Evolutionary conservation across 2,888 invertebrate species (phyloP), one percentile per base, ranked within the genome.

Genomic region (Hermaeophaga mercurialis): DNA sequence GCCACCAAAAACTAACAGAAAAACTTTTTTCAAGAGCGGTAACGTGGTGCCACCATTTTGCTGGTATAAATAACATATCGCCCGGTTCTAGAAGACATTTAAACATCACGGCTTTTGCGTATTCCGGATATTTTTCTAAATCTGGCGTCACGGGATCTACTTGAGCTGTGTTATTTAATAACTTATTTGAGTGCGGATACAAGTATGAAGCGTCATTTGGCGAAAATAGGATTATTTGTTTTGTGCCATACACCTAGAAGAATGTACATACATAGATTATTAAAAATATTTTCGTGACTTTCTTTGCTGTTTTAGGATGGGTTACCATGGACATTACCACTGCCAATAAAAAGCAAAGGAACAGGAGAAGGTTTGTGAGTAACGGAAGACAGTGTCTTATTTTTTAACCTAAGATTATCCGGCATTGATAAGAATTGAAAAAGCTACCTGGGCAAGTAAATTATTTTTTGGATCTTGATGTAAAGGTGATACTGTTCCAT

Each of bases 1-100:
- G 80, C 93, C 94, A 98, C 98, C 98, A 99, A 80, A 96, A 98
- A 77, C 96, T 97, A 0, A 98, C 90, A 11, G 97, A 97, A 77
- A 97, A 96, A 76, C 96, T 96, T 33, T 89, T 84, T 28, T 89
- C 87, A 36, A 96, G 79, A 0, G 96, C 89, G 62, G 89, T 86
- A 3, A 99, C 92, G 80, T 91, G 95, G 80, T 99, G 99, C 97
- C 98, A 99, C 90, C 94, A 96, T 73, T 89, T 89, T 2, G 91
- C 89, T 9, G 99, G 99, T 66, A 99, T 94, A 73, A 90, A 99
- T 48, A 99, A 77, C 81, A 95, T 90, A 70, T 97, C 93, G 1
- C 97, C 96, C 0, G 90, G 84, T 65, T 84, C 82, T 22, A 98
- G 78, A 6, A 87, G 78, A 73, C 91, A 86, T 73, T 88, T 86